These are phyloP conservation scores for Dinocampus coccinellae DNA, from an alignment of 2,888 invertebrate genomes.

Conservation along the genomic window DNA sequence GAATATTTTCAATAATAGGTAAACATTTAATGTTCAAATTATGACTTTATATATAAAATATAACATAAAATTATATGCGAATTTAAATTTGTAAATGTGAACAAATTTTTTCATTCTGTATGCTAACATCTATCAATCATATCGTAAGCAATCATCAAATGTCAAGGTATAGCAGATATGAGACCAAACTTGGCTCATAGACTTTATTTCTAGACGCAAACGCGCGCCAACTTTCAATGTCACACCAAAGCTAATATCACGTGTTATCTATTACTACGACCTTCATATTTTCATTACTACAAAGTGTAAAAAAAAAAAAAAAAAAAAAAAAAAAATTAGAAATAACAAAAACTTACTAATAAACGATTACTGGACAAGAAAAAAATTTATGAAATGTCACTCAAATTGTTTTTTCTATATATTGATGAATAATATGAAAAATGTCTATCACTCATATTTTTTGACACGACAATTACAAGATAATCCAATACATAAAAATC, in stretches of 20 bases:
- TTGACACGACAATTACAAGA: neutral
- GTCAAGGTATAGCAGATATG: conserved; percentile 2
- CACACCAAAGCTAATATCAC: neutral
- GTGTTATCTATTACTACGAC: neutral
- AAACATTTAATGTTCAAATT: neutral
- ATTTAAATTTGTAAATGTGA: too few species aligned
- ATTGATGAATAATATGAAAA: neutral
- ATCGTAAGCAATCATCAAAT: neutral
- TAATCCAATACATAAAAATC: neutral
- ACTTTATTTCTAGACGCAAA: neutral
- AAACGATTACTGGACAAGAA: neutral
- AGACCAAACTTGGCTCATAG: neutral
- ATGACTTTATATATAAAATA: too few species aligned
- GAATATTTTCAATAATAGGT: neutral
- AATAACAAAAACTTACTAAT: neutral
- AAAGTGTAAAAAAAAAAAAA: neutral
- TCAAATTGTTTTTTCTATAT: neutral
- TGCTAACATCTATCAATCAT: neutral
- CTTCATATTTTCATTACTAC: neutral
- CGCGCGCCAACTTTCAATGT: neutral
- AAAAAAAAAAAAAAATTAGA: too few species aligned
- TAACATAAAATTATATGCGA: too few species aligned
- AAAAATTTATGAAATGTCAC: neutral
- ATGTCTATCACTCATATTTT: neutral
- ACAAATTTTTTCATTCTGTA: neutral